Base-by-base conservation (phyloP, 92 coral and sea anemone species). In the Epizoanthus ramosus region DNA sequence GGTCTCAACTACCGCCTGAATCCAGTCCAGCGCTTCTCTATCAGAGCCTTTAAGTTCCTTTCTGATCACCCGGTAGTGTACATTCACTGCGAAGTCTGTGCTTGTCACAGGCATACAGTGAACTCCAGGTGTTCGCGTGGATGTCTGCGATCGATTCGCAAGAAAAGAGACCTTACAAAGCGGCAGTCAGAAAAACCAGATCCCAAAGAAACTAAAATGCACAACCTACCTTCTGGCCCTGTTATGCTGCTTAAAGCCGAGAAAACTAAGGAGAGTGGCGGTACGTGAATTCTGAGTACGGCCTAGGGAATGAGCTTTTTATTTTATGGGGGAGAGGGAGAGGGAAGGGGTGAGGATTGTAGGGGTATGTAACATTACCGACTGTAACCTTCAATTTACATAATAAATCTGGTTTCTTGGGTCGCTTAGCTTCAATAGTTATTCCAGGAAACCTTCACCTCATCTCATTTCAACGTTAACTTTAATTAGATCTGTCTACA, bases 101-200 rank as follows among this genome's bases (percentile, higher is more conserved):
- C 85, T n/a, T 86, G 89, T 22, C 81, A 80, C 61, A 73, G n/a
- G 73, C 31, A 80, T 57, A 57, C 85, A 1, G 21, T 57, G 8
- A 80, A 71, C 54, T 71, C 89, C 74, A 80, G 85, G 85, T 86
- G 41, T 23, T 71, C 83, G 33, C 71, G 43, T 6, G 87, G 87
- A n/a, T 84, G 87, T 64, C n/a, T 12, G 21, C 65, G 58, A n/a
- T 58, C 17, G 12, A 33, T 61, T 9, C 16, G 13, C 10, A 74
- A 74, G 18, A 59, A 74, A 64, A 80, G 65, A 12, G 74, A 57
- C 60, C 57, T 76, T 54, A 21, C 81, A 3, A 59, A 8, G 3
- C 86, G 71, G 4, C 50, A 54, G 43, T 43, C 65, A 31, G 71
- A 63, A 6, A 57, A 28, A 25, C 58, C 59, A n/a, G 37, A 45